Evolutionary conservation across 92 coral and sea anemone species (phyloP).

Genomic region (Anthopleura xanthogrammica): DNA sequence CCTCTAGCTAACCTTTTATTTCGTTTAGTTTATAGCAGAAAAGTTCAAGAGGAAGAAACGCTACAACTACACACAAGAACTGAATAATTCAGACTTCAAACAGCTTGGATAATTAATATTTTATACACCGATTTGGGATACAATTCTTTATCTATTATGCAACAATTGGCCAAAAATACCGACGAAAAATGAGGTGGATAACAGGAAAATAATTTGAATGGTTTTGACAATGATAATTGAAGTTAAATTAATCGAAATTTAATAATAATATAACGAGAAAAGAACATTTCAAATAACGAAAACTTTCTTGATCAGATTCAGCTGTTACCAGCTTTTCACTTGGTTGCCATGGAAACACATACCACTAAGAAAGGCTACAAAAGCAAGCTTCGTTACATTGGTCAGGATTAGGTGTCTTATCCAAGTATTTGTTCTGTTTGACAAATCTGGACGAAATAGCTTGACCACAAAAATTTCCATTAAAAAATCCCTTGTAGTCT

Average conservation of each 20-base stretch:
- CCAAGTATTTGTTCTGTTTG: no score
- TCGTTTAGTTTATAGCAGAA: neutral
- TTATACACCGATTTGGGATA: neutral
- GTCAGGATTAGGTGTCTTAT: no score
- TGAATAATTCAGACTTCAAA: neutral
- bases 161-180: neutral
- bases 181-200: neutral
- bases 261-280: no score
- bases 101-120: neutral
- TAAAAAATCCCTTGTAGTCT: neutral
- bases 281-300: no score
- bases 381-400: no score
- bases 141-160: neutral
- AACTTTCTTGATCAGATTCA: no score
- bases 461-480: neutral
- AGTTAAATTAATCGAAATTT: no score
- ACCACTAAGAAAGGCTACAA: no score
- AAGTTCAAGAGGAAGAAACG: neutral
- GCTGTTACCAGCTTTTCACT: no score
- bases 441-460: slow-evolving; percentile 1
- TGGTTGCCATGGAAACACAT: no score
- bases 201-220: neutral
- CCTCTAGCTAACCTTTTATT: no score
- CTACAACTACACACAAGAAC: neutral
- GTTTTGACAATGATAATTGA: no score